Conservation (phyloP, 2,888 invertebrate genomes). For the Zelleria hepariella region DNA sequence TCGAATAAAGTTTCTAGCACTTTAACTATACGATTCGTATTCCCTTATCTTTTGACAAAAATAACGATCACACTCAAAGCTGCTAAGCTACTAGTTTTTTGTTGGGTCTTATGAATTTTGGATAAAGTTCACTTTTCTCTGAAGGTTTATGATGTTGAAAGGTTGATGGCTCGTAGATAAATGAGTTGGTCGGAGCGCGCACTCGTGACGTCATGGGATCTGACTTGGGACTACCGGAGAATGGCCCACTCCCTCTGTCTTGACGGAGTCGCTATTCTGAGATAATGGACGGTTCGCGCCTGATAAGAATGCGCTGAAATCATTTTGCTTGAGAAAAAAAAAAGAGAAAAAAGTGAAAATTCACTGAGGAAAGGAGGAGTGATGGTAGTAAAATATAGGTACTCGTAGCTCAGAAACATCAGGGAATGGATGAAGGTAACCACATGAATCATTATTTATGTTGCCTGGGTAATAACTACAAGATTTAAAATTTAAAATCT, state of each 20-base stretch:
- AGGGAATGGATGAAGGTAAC: too few relatives aligned
- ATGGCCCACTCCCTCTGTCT: conserved; percentile 61
- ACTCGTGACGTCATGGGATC: conserved; percentile 60
- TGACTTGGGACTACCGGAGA: conserved; percentile 69
- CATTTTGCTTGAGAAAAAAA: too few relatives aligned
- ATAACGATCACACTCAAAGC: neutral
- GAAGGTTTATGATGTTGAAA: conserved; percentile 7
- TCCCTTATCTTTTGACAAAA: neutral
- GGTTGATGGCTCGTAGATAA: conserved; percentile 19
- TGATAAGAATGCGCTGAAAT: neutral
- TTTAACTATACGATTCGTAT: neutral
- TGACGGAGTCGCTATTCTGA: conserved; percentile 53
- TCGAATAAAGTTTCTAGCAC: neutral
- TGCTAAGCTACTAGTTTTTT: neutral
- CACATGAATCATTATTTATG: too few relatives aligned
- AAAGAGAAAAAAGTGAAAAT: too few relatives aligned
- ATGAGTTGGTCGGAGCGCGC: conserved; percentile 17
- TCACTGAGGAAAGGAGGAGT: too few relatives aligned
- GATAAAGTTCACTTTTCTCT: neutral
- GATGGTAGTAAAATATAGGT: too few relatives aligned
- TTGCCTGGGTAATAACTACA: too few relatives aligned
- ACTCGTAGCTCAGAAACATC: too few relatives aligned
- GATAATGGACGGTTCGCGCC: conserved; percentile 13
- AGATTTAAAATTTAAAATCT: too few relatives aligned
- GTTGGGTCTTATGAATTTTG: too few relatives aligned